Percentiles rank a stretch among this genome's conserved stretches.
These are phyloP conservation scores for Acrobeloides nanus DNA, from an alignment of 2,888 invertebrate species.

Conservation along the genomic window DNA sequence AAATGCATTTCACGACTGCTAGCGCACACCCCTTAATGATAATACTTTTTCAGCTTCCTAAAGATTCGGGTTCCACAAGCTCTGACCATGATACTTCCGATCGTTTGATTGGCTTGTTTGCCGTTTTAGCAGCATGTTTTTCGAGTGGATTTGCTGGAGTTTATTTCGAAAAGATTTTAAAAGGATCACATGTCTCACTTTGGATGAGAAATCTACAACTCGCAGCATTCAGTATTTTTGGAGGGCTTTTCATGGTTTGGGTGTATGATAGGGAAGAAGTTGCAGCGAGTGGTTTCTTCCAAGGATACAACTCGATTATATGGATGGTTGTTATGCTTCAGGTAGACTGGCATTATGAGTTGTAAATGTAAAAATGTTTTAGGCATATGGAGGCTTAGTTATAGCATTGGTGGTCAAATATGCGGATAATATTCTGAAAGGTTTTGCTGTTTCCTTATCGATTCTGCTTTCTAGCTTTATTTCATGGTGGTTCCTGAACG, in stretches of 20 bases:
- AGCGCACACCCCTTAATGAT: too few species aligned
- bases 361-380: constrained; percentile 11
- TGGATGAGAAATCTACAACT: constrained; percentile 60
- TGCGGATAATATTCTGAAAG: constrained; percentile 61
- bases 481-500: constrained; percentile 58
- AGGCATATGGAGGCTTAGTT: constrained; percentile 59
- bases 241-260: constrained; percentile 55
- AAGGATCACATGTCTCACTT: constrained; percentile 56
- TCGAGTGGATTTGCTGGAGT: constrained; percentile 61
- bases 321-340: constrained; percentile 58
- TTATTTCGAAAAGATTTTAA: constrained; percentile 61
- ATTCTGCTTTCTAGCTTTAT: constrained; percentile 59
- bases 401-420: constrained; percentile 61
- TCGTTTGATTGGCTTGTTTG: constrained; percentile 55
- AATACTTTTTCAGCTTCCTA: constrained; percentile 19
- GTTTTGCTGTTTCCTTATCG: constrained; percentile 60
- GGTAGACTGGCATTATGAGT: constrained; percentile 36
- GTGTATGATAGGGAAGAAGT: constrained; percentile 56
- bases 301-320: constrained; percentile 57
- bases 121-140: constrained; percentile 58
- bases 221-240: constrained; percentile 57
- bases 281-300: constrained; percentile 57
- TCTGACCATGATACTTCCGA: constrained; percentile 11
- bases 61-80: constrained; percentile 9
- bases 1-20: too few species aligned